Percentiles rank a stretch among this genome's conserved stretches.
Evolutionary conservation across 2,113 vertebrate species (phyloP).

Genomic region (human (Homo sapiens)): DNA sequence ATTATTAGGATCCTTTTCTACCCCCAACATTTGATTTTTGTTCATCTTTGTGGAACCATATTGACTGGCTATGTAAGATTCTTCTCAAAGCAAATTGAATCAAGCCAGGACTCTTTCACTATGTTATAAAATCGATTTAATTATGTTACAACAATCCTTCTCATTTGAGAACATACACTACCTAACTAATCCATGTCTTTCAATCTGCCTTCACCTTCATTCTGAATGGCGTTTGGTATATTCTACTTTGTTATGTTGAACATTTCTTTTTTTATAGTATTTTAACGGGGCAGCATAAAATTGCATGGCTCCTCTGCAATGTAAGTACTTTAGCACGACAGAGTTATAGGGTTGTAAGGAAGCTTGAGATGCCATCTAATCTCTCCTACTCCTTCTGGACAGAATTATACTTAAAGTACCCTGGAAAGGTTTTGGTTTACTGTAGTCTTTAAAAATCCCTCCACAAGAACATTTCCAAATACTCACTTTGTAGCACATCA

Average conservation of each 20-base stretch:
- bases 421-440: conserved; percentile 42
- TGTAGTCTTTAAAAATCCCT: background rate
- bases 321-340: background rate
- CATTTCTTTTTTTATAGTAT: background rate
- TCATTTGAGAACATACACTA: background rate
- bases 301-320: background rate
- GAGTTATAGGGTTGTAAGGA: conserved; percentile 23
- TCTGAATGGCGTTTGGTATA: background rate
- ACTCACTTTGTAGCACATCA: background rate
- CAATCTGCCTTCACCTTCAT: conserved; percentile 7
- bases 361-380: background rate
- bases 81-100: background rate
- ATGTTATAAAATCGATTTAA: background rate
- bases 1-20: background rate
- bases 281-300: background rate
- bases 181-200: background rate
- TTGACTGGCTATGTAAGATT: background rate
- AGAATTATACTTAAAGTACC: background rate
- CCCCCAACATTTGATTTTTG: background rate
- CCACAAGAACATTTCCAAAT: conserved; percentile 1
- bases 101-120: background rate
- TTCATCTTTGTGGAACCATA: background rate
- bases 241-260: background rate
- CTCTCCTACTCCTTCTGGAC: background rate
- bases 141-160: conserved; percentile 16